phyloP scores from a whole-genome alignment of 2,888 invertebrate species.

The Cerastoderma edule region DNA sequence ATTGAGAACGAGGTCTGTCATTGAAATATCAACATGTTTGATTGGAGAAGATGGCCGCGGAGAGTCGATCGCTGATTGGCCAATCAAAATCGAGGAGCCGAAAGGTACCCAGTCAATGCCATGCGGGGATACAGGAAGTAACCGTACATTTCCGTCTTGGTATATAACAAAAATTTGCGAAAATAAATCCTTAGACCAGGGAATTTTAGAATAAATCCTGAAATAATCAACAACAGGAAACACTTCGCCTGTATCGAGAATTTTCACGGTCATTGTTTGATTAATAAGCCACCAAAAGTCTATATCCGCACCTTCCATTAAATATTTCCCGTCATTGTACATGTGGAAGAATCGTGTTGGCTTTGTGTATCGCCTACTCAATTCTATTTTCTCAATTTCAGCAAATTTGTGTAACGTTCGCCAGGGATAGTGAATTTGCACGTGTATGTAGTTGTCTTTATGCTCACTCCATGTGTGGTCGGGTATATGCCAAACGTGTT shows the following conservation, averaged over 20 bases:
- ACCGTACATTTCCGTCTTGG: conserved; percentile 60
- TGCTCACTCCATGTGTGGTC: conserved; percentile 38
- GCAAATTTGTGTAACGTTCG: conserved; percentile 7
- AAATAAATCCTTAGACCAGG: conserved; percentile 56
- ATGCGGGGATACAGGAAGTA: conserved; percentile 54
- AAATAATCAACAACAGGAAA: conserved; percentile 53
- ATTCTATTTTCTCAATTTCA: conserved; percentile 32
- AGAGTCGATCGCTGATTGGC: conserved; percentile 42
- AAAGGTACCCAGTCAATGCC: conserved; percentile 67
- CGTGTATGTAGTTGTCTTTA: conserved; percentile 22
- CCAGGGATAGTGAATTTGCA: conserved; percentile 21
- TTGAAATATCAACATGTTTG: conserved; percentile 35
- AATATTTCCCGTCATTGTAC: conserved; percentile 32
- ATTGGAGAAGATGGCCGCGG: conserved; percentile 54
- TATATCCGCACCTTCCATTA: conserved; percentile 34
- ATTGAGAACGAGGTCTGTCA: conserved; percentile 25
- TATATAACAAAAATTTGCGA: conserved; percentile 64
- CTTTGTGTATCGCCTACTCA: conserved; percentile 18
- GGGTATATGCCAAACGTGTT: conserved; percentile 35
- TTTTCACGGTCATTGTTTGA: conserved; percentile 51
- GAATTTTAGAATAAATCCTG: conserved; percentile 46
- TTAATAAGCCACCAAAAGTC: conserved; percentile 56
- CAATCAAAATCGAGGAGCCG: conserved; percentile 65
- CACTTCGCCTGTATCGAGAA: conserved; percentile 42
- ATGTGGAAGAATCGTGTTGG: conserved; percentile 33